These are phyloP conservation scores for Oxyruncus cristatus DNA, from an alignment of 2,113 vertebrate genomes.

Conservation along the genomic window DNA sequence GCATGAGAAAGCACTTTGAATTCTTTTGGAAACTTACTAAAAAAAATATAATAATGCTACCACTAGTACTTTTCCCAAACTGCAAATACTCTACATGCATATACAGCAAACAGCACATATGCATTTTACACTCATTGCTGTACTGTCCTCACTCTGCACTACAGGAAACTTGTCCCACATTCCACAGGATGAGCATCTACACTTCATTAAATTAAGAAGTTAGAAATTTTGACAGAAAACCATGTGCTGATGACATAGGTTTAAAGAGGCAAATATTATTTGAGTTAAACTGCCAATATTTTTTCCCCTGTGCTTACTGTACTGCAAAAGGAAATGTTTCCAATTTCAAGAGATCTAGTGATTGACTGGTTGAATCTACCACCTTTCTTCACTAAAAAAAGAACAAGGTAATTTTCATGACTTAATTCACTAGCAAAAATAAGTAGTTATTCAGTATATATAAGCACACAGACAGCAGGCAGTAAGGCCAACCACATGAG, in stretches of 20 bases:
- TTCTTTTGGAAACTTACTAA: neutral
- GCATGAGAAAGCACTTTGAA: neutral
- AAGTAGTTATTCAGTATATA: neutral
- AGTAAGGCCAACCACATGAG: neutral
- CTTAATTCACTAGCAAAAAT: neutral
- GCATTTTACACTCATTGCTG: neutral
- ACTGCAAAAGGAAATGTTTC: neutral
- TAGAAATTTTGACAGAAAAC: neutral
- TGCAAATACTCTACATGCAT: neutral
- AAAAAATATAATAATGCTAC: neutral
- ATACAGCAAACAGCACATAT: fast-evolving
- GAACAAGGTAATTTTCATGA: neutral
- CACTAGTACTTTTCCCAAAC: neutral
- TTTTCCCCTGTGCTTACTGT: neutral
- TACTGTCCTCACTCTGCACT: neutral
- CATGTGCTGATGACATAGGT: neutral
- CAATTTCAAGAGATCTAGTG: neutral
- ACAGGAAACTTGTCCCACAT: neutral
- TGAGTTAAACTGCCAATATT: neutral
- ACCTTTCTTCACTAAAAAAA: neutral
- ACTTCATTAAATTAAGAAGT: neutral
- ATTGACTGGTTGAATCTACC: neutral
- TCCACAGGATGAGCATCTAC: neutral
- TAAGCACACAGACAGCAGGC: neutral
- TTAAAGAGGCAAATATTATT: neutral